Conservation (phyloP, 2,113 vertebrate genomes). For the Serinus canaria region DNA sequence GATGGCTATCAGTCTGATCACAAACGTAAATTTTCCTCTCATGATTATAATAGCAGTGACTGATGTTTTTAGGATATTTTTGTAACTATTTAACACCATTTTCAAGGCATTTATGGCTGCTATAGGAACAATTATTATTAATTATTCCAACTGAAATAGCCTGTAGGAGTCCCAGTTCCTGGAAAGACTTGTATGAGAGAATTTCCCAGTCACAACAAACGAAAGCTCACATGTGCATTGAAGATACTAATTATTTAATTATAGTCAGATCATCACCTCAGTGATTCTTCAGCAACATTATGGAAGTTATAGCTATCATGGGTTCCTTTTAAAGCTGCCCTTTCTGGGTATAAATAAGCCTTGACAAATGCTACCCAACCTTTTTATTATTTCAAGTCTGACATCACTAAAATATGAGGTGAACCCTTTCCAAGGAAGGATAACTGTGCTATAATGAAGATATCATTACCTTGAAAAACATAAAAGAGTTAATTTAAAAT, state of each 20-base stretch:
- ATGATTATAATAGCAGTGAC: neutral
- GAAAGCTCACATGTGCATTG: neutral
- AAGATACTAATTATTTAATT: neutral
- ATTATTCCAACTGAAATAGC: neutral
- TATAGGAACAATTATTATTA: neutral
- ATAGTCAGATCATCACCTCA: neutral
- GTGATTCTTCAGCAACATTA: neutral
- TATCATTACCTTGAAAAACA: neutral
- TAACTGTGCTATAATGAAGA: neutral
- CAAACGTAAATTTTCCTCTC: neutral
- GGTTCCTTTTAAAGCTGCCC: neutral
- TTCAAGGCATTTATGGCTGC: neutral
- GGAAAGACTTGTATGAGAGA: neutral
- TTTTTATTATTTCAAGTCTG: neutral
- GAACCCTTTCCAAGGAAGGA: neutral
- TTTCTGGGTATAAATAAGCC: neutral
- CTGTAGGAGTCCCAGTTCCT: neutral
- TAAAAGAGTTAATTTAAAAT: neutral
- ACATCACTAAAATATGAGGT: neutral
- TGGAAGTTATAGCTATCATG: neutral
- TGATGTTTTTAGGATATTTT: neutral
- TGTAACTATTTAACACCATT: neutral
- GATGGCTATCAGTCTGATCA: neutral
- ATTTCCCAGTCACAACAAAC: neutral
- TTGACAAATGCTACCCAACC: neutral